Percentiles rank a stretch among this genome's conserved stretches.
These are phyloP conservation scores for Xerus rutilus DNA, from an alignment of 2,797 vertebrate genomes.

Conservation along the genomic window DNA sequence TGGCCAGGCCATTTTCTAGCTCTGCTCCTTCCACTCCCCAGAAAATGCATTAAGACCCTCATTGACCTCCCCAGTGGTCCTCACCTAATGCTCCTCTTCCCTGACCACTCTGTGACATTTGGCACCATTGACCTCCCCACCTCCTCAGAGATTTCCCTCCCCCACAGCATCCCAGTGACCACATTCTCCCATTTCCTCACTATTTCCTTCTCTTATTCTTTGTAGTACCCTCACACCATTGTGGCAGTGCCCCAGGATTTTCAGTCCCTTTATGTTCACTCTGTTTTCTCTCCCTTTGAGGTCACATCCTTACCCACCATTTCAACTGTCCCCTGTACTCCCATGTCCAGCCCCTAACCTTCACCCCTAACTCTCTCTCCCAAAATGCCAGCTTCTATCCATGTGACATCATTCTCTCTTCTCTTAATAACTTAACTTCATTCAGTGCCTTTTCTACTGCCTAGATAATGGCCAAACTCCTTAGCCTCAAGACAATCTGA, in stretches of 20 bases:
- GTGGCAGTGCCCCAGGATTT: not conserved
- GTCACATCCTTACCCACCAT: not conserved
- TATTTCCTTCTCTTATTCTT: not conserved
- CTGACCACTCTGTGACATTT: not conserved
- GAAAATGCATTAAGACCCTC: not conserved
- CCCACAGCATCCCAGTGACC: not conserved
- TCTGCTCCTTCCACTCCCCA: not conserved
- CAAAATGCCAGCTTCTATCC: not conserved
- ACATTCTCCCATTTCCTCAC: not conserved
- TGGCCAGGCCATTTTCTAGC: not conserved
- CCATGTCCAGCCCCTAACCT: not conserved
- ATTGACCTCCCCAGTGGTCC: not conserved
- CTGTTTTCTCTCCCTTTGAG: not conserved
- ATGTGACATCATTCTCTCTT: not conserved
- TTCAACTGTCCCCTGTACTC: not conserved
- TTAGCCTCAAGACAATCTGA: not conserved
- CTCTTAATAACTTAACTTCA: not conserved
- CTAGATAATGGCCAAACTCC: not conserved
- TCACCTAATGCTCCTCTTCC: not conserved
- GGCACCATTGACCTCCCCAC: not conserved
- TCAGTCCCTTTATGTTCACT: not conserved
- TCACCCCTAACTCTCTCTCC: not conserved
- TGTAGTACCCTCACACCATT: not conserved
- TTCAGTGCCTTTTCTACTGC: not conserved
- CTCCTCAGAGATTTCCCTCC: not conserved